Base-by-base conservation (phyloP, 2,113 vertebrate species). In the Neodontobutis hainanensis region DNA sequence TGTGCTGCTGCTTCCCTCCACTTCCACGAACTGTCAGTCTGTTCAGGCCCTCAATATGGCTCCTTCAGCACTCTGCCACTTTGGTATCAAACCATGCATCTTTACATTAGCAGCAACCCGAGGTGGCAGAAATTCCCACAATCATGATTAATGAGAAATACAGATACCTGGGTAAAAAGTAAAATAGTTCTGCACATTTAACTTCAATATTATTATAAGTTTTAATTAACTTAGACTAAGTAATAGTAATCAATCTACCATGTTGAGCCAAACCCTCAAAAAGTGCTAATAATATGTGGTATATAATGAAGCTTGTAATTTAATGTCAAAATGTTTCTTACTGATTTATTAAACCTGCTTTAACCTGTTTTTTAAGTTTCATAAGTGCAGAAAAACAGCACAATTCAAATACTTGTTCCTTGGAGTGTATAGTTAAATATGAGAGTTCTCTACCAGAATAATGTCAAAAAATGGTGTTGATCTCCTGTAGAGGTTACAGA, bases 11-110 rank as follows among this genome's bases (percentile, higher is more conserved):
- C 65, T 61, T 73, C 57, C 48, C 51, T 71, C 59, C 65, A 71
- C 62, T 81, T 75, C 71, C 6, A 74, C 55, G 75, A 50, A 78
- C 63, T 76, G 71, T 45, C 57, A 61, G 14, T 19, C 49, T 49
- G 67, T 85, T 70, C 79, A 61, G 62, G 49, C 76, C 73, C 49
- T 56, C 5, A 55, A 36, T 55, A 55, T 12, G 8, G 52, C 52
- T 53, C 11, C 11, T 27, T 32, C 19, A 27, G 19, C 12, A 34
- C 14, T 53, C 4, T 6, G 9, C 34, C 19, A 8, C 7, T 15
- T 12, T 55, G 34, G 2, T n/a, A 14, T 52, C 14, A 36, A 38
- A 55, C 14, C 5, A 32, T 52, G 34, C n/a, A 55, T 12, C 5
- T 1, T 34, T 6, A 10, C 19, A 52, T 32, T 27, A 52, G 50